A percentile compares a stretch with the other conserved stretches of the same genome.
These are phyloP conservation scores for Phengaris arion DNA, from an alignment of 2,888 invertebrate genomes.

Conservation along the genomic window DNA sequence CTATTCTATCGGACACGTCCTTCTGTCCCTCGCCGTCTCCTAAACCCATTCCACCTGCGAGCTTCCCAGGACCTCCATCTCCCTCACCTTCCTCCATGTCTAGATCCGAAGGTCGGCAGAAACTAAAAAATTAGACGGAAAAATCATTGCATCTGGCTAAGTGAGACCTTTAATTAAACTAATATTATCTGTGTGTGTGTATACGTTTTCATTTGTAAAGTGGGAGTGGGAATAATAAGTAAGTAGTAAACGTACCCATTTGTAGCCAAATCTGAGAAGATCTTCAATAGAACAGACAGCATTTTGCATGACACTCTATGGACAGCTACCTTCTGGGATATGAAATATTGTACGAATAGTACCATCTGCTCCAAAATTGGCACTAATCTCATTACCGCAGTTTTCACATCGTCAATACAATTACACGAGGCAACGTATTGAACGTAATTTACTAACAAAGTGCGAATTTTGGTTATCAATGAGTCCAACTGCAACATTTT, in stretches of 20 bases:
- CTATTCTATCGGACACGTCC: conserved; percentile 96
- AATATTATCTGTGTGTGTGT: too few relatives aligned
- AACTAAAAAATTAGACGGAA: conserved; percentile 77
- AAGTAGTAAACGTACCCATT: conserved; percentile 80
- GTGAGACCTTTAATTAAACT: too few relatives aligned
- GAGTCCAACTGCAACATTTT: conserved; percentile 77
- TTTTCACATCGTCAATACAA: conserved; percentile 50
- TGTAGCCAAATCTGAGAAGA: conserved; percentile 90
- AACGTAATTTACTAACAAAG: conserved; percentile 64
- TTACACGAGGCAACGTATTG: conserved; percentile 56
- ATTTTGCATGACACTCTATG: conserved; percentile 91
- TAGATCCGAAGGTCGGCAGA: conserved; percentile 93
- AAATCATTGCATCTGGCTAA: too few relatives aligned
- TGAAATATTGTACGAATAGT: conserved; percentile 86
- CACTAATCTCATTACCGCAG: conserved; percentile 68
- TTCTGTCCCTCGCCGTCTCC: conserved; percentile 96
- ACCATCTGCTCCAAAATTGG: conserved; percentile 89
- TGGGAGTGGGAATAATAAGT: not conserved
- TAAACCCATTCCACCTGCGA: conserved; percentile 89
- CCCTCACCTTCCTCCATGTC: conserved; percentile 87
- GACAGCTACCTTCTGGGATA: conserved; percentile 87
- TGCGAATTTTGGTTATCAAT: conserved; percentile 62
- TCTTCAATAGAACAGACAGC: conserved; percentile 87
- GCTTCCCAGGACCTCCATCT: conserved; percentile 78
- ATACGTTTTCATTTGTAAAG: conserved; percentile 13